These are phyloP conservation scores for Palaemon carinicauda DNA, from an alignment of 1,140 invertebrate species.

Conservation along the genomic window DNA sequence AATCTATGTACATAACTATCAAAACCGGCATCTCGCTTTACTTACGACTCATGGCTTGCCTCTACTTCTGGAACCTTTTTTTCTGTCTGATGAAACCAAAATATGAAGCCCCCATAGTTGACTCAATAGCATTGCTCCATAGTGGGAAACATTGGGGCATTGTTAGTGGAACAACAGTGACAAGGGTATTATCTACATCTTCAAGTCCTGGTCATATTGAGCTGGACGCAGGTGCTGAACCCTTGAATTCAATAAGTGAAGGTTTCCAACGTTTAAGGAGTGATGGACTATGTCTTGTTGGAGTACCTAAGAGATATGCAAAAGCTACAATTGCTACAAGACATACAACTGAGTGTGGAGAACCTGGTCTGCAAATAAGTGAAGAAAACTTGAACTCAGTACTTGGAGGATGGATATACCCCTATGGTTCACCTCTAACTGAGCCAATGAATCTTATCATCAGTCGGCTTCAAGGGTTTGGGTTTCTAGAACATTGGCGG, in stretches of 20 bases:
- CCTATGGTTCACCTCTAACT: conserved; percentile 25
- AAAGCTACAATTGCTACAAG: conserved; percentile 42
- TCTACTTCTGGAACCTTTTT: conserved; percentile 56
- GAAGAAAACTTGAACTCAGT: conserved; percentile 48
- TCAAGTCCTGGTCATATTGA: conserved; percentile 7
- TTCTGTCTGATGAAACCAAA: conserved; percentile 52
- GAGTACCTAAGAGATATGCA: conserved; percentile 52
- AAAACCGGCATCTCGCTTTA: conserved; percentile 39
- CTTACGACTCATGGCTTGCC: conserved; percentile 48
- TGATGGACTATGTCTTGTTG: conserved; percentile 45
- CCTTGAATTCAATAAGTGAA: conserved; percentile 42
- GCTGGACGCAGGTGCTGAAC: background rate
- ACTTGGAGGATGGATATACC: conserved; percentile 48
- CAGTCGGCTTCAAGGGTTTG: conserved; percentile 39
- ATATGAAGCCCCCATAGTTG: conserved; percentile 45
- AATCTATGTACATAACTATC: conserved; percentile 7
- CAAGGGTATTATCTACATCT: conserved; percentile 13
- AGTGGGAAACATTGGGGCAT: conserved; percentile 37
- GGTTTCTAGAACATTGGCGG: conserved; percentile 48
- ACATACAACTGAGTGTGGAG: conserved; percentile 49
- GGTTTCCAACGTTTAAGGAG: conserved; percentile 26
- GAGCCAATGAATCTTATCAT: conserved; percentile 43
- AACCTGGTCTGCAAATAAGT: conserved; percentile 49
- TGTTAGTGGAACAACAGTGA: conserved; percentile 49
- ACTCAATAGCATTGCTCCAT: conserved; percentile 28